Percentiles rank a stretch among this genome's conserved stretches.
These are phyloP conservation scores for Mimumesa dahlbomi DNA, from an alignment of 2,888 invertebrate species.

Conservation along the genomic window DNA sequence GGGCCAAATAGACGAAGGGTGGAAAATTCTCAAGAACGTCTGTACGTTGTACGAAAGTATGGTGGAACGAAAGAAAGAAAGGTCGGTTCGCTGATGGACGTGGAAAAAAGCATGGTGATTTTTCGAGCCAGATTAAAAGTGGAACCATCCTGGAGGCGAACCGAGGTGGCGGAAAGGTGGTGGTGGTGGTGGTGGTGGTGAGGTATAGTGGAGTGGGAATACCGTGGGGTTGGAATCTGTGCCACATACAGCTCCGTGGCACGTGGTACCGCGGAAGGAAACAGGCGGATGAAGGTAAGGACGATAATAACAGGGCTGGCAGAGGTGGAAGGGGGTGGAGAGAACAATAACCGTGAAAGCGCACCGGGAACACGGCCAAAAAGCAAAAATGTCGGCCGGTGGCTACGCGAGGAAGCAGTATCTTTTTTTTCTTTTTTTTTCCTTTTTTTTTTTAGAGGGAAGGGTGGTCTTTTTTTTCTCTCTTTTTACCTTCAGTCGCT, in stretches of 20 bases:
- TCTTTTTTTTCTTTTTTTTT: conserved; percentile 4
- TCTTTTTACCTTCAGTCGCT: conserved; percentile 30
- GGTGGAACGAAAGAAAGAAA: not conserved
- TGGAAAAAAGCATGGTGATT: conserved; percentile 40
- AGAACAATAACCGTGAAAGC: conserved; percentile 68
- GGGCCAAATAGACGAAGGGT: not conserved
- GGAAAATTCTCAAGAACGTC: no score
- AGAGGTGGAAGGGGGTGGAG: conserved; percentile 19
- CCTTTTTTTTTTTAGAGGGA: no score
- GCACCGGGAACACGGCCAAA: conserved; percentile 70
- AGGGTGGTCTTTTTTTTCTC: not conserved
- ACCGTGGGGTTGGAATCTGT: conserved; percentile 30
- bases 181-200: not conserved
- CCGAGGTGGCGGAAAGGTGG: not conserved
- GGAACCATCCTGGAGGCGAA: conserved; percentile 23
- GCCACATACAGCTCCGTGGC: conserved; percentile 19
- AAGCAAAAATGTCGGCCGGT: conserved; percentile 64
- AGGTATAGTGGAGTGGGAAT: not conserved
- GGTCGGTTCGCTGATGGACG: conserved; percentile 38
- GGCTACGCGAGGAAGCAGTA: conserved; percentile 36
- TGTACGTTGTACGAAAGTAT: no score
- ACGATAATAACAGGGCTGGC: conserved; percentile 58
- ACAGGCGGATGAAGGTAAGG: conserved; percentile 53
- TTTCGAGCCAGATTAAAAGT: conserved; percentile 58
- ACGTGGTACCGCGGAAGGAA: conserved; percentile 52